Base-by-base conservation (phyloP, 2,113 vertebrate genomes). In the Paedocypris sp. region DNA sequence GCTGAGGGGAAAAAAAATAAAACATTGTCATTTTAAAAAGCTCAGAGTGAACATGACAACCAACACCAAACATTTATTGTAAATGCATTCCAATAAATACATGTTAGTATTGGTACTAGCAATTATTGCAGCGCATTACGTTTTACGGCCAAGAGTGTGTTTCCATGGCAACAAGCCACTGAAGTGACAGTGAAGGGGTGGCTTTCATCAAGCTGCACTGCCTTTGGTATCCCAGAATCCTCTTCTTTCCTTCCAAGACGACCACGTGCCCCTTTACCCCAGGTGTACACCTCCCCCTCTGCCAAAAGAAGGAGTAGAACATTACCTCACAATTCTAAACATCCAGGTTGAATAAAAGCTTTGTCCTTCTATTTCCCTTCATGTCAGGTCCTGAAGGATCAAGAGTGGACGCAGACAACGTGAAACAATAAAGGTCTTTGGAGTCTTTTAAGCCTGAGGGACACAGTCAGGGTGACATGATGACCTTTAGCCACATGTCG, bases 81-180 rank as follows among this genome's bases (percentile, higher is more conserved):
- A 28, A 47, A 26, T 9, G 15, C 43, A 15, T 25, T 13, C 2
- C 18, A 22, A 2, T 6, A 18, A 29, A 29, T 8, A 51, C 20
- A 7, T 18, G 13, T n/a, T 19, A 26, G 41, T 22, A 56, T 41
- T 19, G 0, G 16, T 32, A 43, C 29, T 19, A 19, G 15, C 29
- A n/a, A 29, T n/a, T 12, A 29, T 13, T 31, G 54, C 26, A 29
- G 10, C 59, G 80, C 88, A 93, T 94, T 88, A 98, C 92, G 80
- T 78, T 94, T 91, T 41, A 97, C 77, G 62, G 94, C 91, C 77
- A 99, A 84, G 57, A 99, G 86, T 1, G 91, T 98, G 85, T 92
- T 98, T 77, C 95, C 95, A 75, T 97, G 93, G 86, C 94, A 98
- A 84, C 94, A 97, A 68, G 93, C 91, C 59, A 99, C 92, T 0